phyloP scores from a whole-genome alignment of 2,888 invertebrate species.

The Drosophila mimetica region DNA sequence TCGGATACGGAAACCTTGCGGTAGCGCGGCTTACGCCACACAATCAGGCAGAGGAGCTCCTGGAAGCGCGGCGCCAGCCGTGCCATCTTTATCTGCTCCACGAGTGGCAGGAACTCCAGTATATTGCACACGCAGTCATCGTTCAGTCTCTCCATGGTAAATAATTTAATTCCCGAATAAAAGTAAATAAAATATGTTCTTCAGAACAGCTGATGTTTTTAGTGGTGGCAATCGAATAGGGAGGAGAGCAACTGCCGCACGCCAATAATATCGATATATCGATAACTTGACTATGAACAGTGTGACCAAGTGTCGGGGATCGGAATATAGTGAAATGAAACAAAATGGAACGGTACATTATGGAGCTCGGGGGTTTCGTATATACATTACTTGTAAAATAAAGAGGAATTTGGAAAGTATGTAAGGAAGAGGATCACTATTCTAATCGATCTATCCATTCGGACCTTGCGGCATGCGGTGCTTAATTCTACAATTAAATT shows the following conservation, averaged over 20 bases:
- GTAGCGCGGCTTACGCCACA: slow-evolving; percentile 62
- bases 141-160: slow-evolving; percentile 54
- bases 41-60: slow-evolving; percentile 51
- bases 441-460: too few relatives aligned
- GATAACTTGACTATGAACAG: not conserved
- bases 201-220: not conserved
- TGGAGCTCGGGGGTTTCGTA: too few relatives aligned
- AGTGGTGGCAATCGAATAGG: too few relatives aligned
- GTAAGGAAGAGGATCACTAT: too few relatives aligned
- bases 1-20: slow-evolving; percentile 66
- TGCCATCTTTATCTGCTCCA: slow-evolving; percentile 65
- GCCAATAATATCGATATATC: too few relatives aligned
- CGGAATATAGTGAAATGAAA: too few relatives aligned
- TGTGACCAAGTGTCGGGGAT: not conserved
- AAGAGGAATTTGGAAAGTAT: too few relatives aligned
- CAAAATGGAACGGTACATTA: too few relatives aligned
- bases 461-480: too few relatives aligned
- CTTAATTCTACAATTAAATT: too few relatives aligned
- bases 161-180: not conserved
- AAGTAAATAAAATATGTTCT: slow-evolving; percentile 3
- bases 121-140: slow-evolving; percentile 65
- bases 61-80: slow-evolving; percentile 54
- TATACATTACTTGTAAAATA: too few relatives aligned
- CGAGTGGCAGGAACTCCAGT: slow-evolving; percentile 56
- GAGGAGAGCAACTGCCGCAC: too few relatives aligned